Evolutionary conservation across 1,140 invertebrate species (phyloP), one percentile per base, ranked within the genome.

Genomic region (Bombus polaris): DNA sequence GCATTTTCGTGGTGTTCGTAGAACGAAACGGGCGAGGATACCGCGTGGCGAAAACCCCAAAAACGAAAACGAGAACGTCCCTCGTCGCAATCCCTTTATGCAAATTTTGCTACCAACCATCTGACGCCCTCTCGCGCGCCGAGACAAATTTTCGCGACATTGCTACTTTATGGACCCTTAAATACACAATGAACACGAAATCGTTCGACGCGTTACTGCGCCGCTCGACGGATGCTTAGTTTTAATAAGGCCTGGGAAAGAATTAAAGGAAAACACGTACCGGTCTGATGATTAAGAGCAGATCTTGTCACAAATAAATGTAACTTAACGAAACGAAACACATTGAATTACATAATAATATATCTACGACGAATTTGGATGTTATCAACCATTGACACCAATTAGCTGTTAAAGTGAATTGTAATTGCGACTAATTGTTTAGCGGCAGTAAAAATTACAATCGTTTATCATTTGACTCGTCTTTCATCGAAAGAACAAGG

Each of bases 71-170:
- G 83, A 39, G 47, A 25, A 65, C 28, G 28, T 13, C 22, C 53
- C 57, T 37, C 18, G 28, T 57, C 74, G 73, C 83, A 80, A 85
- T 85, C 68, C 57, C 77, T 85, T 85, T 85, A 85, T 85, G 83
- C 57, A 85, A 85, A 85, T 84, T 79, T 80, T 37, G 12, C 59
- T 47, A 8, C 18, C 42, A 75, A 6, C 81, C 72, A 39, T 44
- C 72, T 47, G 68, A 84, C 66, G 32, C 76, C 47, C 39, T n/a
- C 39, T 47, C 47, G 39, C 39, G 39, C 53, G n/a, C 1, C 25
- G 32, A 62, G 83, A 89, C 78, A 89, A 89, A 86, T 89, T 83
- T 74, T 83, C 70, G 79, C 79, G 53, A 82, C 88, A 70, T 83
- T 42, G 75, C 35, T 72, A 78, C 78, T 89, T 77, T 47, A 65